Evolutionary conservation across 2,113 vertebrate species (phyloP).

Genomic region (Neotragus moschatus): DNA sequence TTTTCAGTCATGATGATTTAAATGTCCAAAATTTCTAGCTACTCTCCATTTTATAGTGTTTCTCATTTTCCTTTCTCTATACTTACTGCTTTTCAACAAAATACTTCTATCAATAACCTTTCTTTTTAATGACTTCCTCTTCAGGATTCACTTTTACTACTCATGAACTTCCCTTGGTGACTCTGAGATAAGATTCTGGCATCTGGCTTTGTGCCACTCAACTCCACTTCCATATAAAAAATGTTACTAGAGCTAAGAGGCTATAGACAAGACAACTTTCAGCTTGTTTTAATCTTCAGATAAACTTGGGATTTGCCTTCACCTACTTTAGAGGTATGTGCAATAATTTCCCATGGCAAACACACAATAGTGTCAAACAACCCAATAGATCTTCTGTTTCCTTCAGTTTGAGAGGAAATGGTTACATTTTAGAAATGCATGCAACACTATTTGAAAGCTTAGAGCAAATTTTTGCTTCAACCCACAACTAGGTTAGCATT

Average conservation of each 20-base stretch:
- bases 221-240: neutral
- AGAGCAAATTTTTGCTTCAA: constrained; percentile 21
- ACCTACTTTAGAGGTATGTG: neutral
- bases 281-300: neutral
- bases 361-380: neutral
- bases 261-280: neutral
- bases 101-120: neutral
- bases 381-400: neutral
- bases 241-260: neutral
- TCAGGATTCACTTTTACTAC: neutral
- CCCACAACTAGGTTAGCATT: neutral
- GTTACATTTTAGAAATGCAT: constrained; percentile 20
- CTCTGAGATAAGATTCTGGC: neutral
- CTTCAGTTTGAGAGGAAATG: constrained; percentile 7
- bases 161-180: neutral
- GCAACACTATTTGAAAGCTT: neutral
- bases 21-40: neutral
- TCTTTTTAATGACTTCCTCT: constrained; percentile 16
- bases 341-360: neutral
- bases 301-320: neutral
- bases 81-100: neutral
- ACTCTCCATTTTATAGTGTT: neutral
- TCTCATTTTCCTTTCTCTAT: neutral
- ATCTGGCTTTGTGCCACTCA: neutral
- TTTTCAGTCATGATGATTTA: neutral